A percentile compares a stretch with the other conserved stretches of the same genome.
Evolutionary conservation across 2,797 vertebrate species (phyloP).

Genomic region (Danio kyathit): DNA sequence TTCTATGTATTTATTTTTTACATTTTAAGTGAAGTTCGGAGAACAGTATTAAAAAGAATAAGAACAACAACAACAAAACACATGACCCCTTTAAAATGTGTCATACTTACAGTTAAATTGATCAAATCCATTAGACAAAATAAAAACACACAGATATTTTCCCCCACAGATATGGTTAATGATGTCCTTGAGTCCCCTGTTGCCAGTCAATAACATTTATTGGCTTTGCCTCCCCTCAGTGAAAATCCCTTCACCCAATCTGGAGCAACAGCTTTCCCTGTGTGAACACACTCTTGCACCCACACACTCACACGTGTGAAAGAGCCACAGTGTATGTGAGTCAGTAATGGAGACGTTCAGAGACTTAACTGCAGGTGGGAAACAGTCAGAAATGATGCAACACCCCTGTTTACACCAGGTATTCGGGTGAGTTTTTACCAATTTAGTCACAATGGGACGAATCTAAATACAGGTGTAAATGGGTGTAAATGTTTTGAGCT

Average conservation of each 20-base stretch:
- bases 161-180: background rate
- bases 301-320: conserved; percentile 8
- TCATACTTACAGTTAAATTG: background rate
- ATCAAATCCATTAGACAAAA: background rate
- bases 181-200: background rate
- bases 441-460: no score
- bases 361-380: background rate
- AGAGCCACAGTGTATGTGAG: conserved; percentile 4
- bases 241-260: conserved; percentile 25
- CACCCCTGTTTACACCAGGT: no score
- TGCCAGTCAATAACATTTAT: conserved; percentile 35
- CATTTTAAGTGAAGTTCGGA: no score
- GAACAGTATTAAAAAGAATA: no score
- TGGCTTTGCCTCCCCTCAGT: background rate
- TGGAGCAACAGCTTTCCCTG: conserved; percentile 30
- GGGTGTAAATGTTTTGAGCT: no score
- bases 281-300: conserved; percentile 25
- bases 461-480: no score
- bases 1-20: no score
- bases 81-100: no score
- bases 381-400: conserved; percentile 9
- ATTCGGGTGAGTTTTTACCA: no score
- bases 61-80: no score
- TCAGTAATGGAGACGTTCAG: conserved; percentile 9
- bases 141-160: background rate